Evolutionary conservation across 1,140 invertebrate species (phyloP).

Genomic region (Augochlora pura): DNA sequence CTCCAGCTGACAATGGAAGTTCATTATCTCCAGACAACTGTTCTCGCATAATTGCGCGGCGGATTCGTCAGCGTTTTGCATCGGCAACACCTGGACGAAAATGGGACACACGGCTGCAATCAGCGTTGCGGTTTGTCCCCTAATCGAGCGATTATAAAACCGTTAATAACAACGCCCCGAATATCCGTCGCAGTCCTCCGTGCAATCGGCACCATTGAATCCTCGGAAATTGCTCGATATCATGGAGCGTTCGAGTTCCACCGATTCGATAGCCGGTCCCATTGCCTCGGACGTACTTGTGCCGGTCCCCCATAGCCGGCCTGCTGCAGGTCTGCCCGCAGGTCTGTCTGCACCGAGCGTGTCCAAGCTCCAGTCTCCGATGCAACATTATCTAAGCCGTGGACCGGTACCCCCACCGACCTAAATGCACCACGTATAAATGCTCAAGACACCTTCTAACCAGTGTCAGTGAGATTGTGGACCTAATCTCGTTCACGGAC

Average conservation of each 20-base stretch:
- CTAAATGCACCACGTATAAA: slow-evolving; percentile 79
- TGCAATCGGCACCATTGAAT: too few species aligned
- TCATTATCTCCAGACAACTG: too few species aligned
- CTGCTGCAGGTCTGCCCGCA: too few species aligned
- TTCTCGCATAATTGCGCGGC: too few species aligned
- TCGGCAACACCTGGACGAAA: too few species aligned
- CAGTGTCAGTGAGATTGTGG: slow-evolving; percentile 73
- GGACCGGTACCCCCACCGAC: slow-evolving; percentile 77
- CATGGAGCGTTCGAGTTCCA: too few species aligned
- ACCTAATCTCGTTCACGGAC: slow-evolving; percentile 51
- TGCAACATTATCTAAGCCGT: slow-evolving; percentile 60
- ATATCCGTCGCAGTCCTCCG: neutral
- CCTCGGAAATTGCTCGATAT: too few species aligned
- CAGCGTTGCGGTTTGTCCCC: neutral
- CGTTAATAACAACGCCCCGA: neutral
- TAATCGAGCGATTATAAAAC: neutral
- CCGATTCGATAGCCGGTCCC: neutral
- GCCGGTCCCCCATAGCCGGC: too few species aligned
- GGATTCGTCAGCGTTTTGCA: too few species aligned
- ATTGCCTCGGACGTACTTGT: neutral
- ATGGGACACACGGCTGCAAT: neutral
- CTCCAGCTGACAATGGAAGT: too few species aligned
- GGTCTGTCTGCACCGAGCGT: too few species aligned
- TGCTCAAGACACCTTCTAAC: slow-evolving; percentile 76
- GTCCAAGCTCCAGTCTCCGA: slow-evolving; percentile 43